Evolutionary conservation across 2,888 invertebrate species (phyloP).

Genomic region (Hirtodrosophila alboralis): DNA sequence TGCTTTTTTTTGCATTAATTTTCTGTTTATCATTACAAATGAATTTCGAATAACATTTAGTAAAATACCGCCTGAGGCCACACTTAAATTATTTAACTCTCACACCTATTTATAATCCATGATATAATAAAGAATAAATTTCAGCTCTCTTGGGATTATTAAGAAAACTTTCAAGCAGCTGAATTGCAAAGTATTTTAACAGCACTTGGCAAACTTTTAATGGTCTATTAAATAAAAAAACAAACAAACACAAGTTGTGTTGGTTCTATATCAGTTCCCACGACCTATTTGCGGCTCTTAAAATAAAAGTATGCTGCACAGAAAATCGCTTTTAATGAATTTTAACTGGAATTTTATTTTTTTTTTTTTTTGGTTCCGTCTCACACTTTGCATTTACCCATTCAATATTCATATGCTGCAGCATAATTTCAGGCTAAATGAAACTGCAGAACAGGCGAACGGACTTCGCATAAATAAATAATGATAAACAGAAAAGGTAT

Average conservation of each 20-base stretch:
- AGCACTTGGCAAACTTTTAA: slow-evolving; percentile 43
- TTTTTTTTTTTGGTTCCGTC: background rate
- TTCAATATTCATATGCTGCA: slow-evolving; percentile 53
- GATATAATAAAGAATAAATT: slow-evolving; percentile 4
- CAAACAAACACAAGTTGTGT: slow-evolving; percentile 14
- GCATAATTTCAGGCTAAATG: slow-evolving; percentile 45
- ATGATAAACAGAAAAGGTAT: background rate
- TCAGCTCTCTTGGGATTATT: slow-evolving; percentile 9
- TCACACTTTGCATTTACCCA: slow-evolving; percentile 10
- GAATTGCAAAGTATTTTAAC: slow-evolving; percentile 33
- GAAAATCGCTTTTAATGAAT: slow-evolving; percentile 4
- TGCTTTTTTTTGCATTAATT: too few species aligned
- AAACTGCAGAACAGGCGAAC: slow-evolving; percentile 30
- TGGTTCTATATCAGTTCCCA: background rate
- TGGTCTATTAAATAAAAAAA: slow-evolving; percentile 12
- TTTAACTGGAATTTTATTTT: slow-evolving; percentile 5
- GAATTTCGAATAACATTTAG: background rate
- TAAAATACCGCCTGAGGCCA: slow-evolving; percentile 4
- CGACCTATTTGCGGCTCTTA: background rate
- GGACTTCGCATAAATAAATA: slow-evolving; percentile 44
- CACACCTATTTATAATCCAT: slow-evolving; percentile 1
- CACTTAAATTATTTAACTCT: slow-evolving; percentile 4
- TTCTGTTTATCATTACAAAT: too few species aligned
- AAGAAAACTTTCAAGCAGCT: slow-evolving; percentile 1
- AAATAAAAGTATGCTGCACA: slow-evolving; percentile 5